These are phyloP conservation scores for Polyergus mexicanus DNA, from an alignment of 1,140 invertebrate genomes.

Conservation along the genomic window DNA sequence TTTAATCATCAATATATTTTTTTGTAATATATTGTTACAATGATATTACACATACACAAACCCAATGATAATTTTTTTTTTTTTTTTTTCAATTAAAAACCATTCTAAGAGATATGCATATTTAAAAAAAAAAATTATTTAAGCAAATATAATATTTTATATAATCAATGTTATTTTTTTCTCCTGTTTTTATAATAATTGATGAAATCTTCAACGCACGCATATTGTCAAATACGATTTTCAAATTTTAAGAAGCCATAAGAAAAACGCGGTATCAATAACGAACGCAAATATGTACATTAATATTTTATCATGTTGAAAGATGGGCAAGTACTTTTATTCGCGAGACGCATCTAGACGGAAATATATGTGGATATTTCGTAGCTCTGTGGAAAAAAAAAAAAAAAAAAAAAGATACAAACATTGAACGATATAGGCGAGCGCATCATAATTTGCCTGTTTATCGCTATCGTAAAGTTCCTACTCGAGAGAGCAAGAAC, in stretches of 20 bases:
- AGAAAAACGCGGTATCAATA: not conserved
- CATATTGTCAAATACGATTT: not conserved
- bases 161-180: not conserved
- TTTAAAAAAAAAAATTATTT: conserved; percentile 2
- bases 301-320: not conserved
- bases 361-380: conserved; percentile 31
- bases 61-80: not conserved
- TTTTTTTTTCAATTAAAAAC: conserved; percentile 1
- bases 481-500: not conserved
- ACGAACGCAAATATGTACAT: not conserved
- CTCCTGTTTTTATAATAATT: not conserved
- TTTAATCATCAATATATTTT: not conserved
- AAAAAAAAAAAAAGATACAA: conserved; percentile 27
- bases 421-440: conserved; percentile 8
- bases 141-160: not conserved
- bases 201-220: not conserved
- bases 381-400: conserved; percentile 6
- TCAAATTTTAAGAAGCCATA: conserved; percentile 8
- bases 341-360: not conserved
- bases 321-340: not conserved
- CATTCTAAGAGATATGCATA: not conserved
- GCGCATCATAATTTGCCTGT: conserved; percentile 57
- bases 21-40: not conserved
- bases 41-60: not conserved
- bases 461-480: conserved; percentile 38